phyloP scores from a whole-genome alignment of 2,113 vertebrate genomes.

The Hiodon tergisus region DNA sequence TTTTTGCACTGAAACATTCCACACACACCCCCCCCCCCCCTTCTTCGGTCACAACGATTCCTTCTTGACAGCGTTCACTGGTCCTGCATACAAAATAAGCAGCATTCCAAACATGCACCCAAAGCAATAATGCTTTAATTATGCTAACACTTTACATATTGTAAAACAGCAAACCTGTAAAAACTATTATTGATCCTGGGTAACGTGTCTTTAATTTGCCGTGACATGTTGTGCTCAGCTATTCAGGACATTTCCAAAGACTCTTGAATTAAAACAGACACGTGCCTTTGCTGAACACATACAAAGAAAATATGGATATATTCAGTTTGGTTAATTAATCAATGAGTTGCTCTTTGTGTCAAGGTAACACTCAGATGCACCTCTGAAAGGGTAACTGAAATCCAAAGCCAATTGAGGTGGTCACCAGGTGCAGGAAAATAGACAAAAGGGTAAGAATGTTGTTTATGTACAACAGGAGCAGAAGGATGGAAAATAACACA shows the following conservation, averaged over 20 bases:
- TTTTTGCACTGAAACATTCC: too few species aligned
- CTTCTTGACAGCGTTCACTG: conserved; percentile 1
- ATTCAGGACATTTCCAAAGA: neutral
- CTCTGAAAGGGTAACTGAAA: too few species aligned
- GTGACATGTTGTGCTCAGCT: neutral
- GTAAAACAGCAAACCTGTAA: conserved; percentile 8
- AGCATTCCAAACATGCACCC: conserved; percentile 10
- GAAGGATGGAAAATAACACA: too few species aligned
- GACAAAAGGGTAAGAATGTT: too few species aligned
- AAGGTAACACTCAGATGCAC: too few species aligned
- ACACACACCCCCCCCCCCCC: neutral
- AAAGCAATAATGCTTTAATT: conserved; percentile 12
- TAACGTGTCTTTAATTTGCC: conserved; percentile 6
- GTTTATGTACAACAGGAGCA: too few species aligned
- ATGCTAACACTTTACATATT: conserved; percentile 7
- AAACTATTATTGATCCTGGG: neutral
- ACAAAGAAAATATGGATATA: neutral
- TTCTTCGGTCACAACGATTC: neutral
- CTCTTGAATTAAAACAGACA: neutral
- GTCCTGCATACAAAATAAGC: conserved; percentile 9
- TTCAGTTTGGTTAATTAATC: too few species aligned
- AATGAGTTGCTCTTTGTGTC: too few species aligned
- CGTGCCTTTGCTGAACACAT: neutral
- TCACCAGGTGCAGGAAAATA: too few species aligned
- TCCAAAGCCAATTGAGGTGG: too few species aligned